A percentile compares a stretch with the other conserved stretches of the same genome.
phyloP scores from a whole-genome alignment of 2,797 vertebrate species.

The Onychomys arenicola region DNA sequence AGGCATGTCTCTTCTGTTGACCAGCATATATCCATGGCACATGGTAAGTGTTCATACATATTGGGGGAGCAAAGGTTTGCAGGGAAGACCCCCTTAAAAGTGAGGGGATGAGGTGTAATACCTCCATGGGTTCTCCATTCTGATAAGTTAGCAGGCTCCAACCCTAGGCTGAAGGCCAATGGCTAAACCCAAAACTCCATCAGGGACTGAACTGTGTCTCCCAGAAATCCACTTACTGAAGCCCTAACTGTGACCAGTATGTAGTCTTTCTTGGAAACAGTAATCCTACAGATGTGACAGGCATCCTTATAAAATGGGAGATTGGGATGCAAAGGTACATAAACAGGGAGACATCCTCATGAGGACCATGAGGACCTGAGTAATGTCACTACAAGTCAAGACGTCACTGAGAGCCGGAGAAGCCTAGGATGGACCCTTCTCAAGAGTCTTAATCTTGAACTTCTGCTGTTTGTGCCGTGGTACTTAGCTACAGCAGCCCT shows the following conservation, averaged over 20 bases:
- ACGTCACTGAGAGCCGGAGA: fast-evolving
- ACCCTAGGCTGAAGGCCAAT: neutral
- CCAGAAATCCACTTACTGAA: neutral
- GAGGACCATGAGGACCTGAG: neutral
- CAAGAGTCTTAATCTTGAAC: neutral
- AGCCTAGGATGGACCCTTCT: neutral
- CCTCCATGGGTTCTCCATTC: neutral
- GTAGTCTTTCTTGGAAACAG: neutral
- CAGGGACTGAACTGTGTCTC: neutral
- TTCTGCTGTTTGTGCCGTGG: neutral
- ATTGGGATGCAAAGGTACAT: neutral
- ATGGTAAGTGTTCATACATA: neutral
- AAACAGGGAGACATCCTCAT: neutral
- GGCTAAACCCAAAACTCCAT: neutral
- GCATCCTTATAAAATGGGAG: neutral
- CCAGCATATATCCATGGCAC: fast-evolving
- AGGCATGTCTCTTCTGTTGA: neutral
- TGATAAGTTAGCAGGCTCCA: neutral
- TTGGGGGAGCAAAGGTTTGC: neutral
- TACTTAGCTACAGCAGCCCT: fast-evolving
- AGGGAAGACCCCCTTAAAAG: neutral
- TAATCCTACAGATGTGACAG: fast-evolving
- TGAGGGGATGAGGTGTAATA: neutral
- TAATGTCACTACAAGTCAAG: neutral
- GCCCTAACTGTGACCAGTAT: neutral